These are phyloP conservation scores for Eupleurogrammus muticus DNA, from an alignment of 2,797 vertebrate genomes.

Conservation along the genomic window DNA sequence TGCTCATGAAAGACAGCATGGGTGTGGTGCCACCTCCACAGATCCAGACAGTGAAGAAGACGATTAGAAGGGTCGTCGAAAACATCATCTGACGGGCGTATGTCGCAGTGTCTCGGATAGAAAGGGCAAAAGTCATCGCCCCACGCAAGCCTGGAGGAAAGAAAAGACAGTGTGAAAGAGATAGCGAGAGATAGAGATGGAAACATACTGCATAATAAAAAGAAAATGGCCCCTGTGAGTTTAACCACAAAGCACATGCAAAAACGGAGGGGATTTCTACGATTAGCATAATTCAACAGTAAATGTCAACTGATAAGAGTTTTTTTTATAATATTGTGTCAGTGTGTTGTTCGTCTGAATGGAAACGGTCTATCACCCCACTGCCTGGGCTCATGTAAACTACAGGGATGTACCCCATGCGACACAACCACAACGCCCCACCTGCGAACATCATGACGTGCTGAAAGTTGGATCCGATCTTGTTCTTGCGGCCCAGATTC, in stretches of 20 bases:
- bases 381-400: not conserved
- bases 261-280: constrained; percentile 1
- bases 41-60: constrained; percentile 98
- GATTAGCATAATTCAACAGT: not conserved
- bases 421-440: too few relatives aligned
- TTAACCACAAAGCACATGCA: constrained; percentile 1
- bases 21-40: constrained; percentile 95
- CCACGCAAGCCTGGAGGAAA: constrained; percentile 90
- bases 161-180: not conserved
- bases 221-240: not conserved
- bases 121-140: constrained; percentile 97
- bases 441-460: constrained; percentile 99
- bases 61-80: constrained; percentile 94
- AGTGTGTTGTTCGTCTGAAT: not conserved
- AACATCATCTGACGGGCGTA: constrained; percentile 98
- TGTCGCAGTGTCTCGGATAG: constrained; percentile 95
- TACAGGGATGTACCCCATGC: not conserved
- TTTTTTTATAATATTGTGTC: constrained; percentile 10
- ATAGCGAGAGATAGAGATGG: too few relatives aligned
- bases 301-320: constrained; percentile 1
- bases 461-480: constrained; percentile 93
- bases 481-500: constrained; percentile 95
- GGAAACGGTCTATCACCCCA: not conserved
- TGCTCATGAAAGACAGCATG: constrained; percentile 94
- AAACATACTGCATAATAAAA: not conserved